Conservation (phyloP, 2,113 vertebrate species). For the Xenopus borealis region DNA sequence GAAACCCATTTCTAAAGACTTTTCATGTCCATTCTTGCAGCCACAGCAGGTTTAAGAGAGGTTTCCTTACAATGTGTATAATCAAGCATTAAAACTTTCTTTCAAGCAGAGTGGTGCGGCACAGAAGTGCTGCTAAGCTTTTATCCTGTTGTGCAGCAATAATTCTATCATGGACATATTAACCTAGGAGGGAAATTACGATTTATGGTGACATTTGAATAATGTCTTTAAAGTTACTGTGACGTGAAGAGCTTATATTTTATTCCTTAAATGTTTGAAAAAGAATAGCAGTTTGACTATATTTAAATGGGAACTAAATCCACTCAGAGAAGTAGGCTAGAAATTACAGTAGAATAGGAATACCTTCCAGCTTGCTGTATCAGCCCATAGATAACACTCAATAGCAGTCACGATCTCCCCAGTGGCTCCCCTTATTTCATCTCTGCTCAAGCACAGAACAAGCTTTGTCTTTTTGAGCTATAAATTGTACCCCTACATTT, state of each 20-base stretch:
- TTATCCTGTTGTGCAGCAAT: too few species aligned
- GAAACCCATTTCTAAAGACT: not conserved
- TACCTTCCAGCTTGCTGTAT: too few species aligned
- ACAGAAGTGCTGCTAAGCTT: not conserved
- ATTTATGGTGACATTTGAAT: slow-evolving; percentile 32
- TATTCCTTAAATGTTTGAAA: not conserved
- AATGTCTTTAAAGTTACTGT: slow-evolving; percentile 10
- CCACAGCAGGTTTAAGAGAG: not conserved
- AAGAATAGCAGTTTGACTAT: too few species aligned
- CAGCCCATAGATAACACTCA: too few species aligned
- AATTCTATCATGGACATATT: slow-evolving; percentile 1
- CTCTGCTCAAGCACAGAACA: too few species aligned
- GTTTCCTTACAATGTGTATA: slow-evolving; percentile 5
- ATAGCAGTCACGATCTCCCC: too few species aligned
- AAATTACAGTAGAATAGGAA: too few species aligned
- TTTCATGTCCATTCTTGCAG: not conserved
- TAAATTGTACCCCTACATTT: too few species aligned
- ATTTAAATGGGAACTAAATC: too few species aligned
- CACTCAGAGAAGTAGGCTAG: too few species aligned
- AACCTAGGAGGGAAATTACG: slow-evolving; percentile 11
- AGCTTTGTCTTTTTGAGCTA: not conserved
- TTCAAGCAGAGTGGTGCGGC: slow-evolving; percentile 11
- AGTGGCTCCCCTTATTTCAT: too few species aligned
- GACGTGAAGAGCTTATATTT: not conserved
- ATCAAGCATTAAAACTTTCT: slow-evolving; percentile 15